A percentile compares a stretch with the other conserved stretches of the same genome.
Evolutionary conservation across 2,113 vertebrate genomes (phyloP).

Genomic region (Meleagris gallopavo): DNA sequence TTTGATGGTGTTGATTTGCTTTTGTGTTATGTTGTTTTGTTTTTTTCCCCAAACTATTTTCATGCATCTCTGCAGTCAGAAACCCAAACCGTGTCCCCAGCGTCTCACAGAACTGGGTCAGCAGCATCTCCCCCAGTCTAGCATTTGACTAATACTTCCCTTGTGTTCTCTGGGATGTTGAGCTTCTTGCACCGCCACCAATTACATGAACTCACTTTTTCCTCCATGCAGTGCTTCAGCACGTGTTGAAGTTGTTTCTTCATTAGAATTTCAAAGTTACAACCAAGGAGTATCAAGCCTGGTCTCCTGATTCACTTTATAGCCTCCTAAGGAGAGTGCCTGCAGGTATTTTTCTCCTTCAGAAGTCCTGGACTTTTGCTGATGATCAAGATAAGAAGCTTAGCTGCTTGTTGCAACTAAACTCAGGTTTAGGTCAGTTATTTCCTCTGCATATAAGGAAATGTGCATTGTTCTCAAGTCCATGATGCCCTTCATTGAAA

Average conservation of each 20-base stretch:
- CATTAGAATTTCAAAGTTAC: background rate
- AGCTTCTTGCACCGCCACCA: background rate
- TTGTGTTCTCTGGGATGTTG: background rate
- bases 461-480: background rate
- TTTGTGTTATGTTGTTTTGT: background rate
- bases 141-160: background rate
- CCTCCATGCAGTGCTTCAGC: fast-evolving
- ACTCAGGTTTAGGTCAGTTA: background rate
- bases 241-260: background rate
- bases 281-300: background rate
- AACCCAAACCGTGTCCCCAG: background rate
- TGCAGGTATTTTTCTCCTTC: background rate
- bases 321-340: background rate
- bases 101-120: background rate
- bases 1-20: background rate
- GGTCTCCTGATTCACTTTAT: background rate
- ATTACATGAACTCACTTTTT: background rate
- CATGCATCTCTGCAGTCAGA: fast-evolving
- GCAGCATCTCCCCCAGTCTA: background rate
- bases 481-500: background rate
- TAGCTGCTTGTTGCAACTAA: background rate
- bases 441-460: background rate
- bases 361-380: background rate
- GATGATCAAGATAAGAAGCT: background rate
- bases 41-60: background rate